Evolutionary conservation across 2,113 vertebrate species (phyloP).

Genomic region (Poecile atricapillus): DNA sequence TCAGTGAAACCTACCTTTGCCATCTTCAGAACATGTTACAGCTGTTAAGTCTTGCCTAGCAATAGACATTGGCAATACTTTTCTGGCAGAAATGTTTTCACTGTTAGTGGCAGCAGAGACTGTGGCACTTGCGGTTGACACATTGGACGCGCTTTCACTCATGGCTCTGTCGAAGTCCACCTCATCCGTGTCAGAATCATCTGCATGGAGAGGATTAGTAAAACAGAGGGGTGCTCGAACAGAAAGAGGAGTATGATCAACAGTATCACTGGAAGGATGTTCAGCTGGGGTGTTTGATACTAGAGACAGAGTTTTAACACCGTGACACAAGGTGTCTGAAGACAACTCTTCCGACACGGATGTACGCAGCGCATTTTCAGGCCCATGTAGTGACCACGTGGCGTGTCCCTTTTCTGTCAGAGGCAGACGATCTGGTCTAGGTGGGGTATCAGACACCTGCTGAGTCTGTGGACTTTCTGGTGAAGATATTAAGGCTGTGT

Average conservation of each 20-base stretch:
- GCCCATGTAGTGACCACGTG: slow-evolving; percentile 71
- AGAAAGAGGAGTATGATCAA: slow-evolving; percentile 42
- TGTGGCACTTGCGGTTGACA: slow-evolving; percentile 85
- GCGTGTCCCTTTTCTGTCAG: slow-evolving; percentile 81
- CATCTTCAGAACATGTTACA: slow-evolving; percentile 55
- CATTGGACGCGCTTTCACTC: slow-evolving; percentile 64
- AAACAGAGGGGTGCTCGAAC: slow-evolving; percentile 87
- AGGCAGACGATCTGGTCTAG: slow-evolving; percentile 87
- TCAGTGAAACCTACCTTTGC: slow-evolving; percentile 81
- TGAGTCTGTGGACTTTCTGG: slow-evolving; percentile 47
- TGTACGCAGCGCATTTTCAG: slow-evolving; percentile 57
- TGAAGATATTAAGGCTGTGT: slow-evolving; percentile 35
- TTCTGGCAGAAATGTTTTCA: slow-evolving; percentile 78
- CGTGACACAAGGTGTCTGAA: slow-evolving; percentile 45
- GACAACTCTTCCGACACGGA: slow-evolving; percentile 20
- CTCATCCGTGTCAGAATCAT: slow-evolving; percentile 86
- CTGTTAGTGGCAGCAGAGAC: slow-evolving; percentile 77
- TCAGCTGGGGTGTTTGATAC: slow-evolving; percentile 53
- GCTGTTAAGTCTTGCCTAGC: slow-evolving; percentile 77
- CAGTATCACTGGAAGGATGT: neutral
- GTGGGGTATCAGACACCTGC: slow-evolving; percentile 57
- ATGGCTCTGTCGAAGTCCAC: slow-evolving; percentile 66
- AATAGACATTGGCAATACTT: slow-evolving; percentile 89
- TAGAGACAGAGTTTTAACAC: slow-evolving; percentile 56
- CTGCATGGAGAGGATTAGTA: slow-evolving; percentile 94